Conservation (phyloP, 2,113 vertebrate species). For the Acrocephalus arundinaceus region DNA sequence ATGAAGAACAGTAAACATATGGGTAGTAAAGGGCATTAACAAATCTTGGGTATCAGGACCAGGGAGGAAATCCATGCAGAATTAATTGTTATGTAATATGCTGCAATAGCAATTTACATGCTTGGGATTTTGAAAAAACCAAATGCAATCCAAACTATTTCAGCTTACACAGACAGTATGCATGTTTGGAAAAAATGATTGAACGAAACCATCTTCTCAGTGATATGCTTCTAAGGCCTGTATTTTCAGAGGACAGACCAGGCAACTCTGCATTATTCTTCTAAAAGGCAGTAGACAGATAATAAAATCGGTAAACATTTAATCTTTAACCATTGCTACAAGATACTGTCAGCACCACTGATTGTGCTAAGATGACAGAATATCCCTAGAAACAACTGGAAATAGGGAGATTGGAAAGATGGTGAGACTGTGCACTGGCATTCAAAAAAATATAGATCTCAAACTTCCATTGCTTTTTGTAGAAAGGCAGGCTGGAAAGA, state of each 20-base stretch:
- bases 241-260: not conserved
- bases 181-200: not conserved
- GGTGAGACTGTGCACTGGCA: not conserved
- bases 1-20: not conserved
- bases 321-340: not conserved
- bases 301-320: slow-evolving; percentile 7
- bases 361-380: not conserved
- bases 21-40: not conserved
- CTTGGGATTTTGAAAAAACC: not conserved
- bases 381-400: not conserved
- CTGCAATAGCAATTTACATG: not conserved
- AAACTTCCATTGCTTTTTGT: not conserved
- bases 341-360: not conserved
- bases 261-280: not conserved
- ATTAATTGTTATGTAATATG: not conserved
- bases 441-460: not conserved
- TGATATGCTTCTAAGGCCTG: not conserved
- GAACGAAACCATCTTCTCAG: not conserved
- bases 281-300: not conserved
- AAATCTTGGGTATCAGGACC: not conserved
- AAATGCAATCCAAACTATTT: not conserved
- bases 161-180: not conserved
- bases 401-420: not conserved
- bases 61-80: not conserved
- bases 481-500: not conserved